Conservation (phyloP, 2,113 vertebrate species). For the Caloenas nicobarica region DNA sequence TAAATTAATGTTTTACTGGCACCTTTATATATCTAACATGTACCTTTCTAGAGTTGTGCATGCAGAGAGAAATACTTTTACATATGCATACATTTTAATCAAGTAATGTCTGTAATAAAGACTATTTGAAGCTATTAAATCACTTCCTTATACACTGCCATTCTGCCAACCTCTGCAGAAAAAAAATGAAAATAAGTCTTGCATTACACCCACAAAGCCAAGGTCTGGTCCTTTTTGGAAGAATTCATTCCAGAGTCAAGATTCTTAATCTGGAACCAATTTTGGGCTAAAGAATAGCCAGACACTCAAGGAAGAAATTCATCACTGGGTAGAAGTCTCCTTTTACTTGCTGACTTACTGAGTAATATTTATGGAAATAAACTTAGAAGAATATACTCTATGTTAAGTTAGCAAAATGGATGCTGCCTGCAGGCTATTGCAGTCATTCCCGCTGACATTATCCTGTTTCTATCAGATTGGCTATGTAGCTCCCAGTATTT, state of each 20-base stretch:
- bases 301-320: background rate
- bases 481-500: conserved; percentile 4
- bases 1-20: background rate
- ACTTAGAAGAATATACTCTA: background rate
- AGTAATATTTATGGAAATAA: conserved; percentile 46
- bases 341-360: conserved; percentile 27
- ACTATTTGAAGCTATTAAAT: background rate
- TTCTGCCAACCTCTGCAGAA: background rate
- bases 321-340: background rate
- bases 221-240: background rate
- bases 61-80: background rate
- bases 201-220: background rate
- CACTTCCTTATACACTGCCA: background rate
- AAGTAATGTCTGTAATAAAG: background rate
- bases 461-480: conserved; percentile 28
- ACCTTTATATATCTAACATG: background rate
- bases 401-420: conserved; percentile 33
- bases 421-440: conserved; percentile 49
- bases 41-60: background rate
- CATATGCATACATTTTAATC: background rate
- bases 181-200: background rate
- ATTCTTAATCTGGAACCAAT: background rate
- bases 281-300: background rate
- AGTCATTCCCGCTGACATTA: conserved; percentile 57
- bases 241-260: background rate